Percentiles rank a stretch among this genome's conserved stretches.
Evolutionary conservation across 2,888 invertebrate species (phyloP).

Genomic region (Cyaniris semiargus): DNA sequence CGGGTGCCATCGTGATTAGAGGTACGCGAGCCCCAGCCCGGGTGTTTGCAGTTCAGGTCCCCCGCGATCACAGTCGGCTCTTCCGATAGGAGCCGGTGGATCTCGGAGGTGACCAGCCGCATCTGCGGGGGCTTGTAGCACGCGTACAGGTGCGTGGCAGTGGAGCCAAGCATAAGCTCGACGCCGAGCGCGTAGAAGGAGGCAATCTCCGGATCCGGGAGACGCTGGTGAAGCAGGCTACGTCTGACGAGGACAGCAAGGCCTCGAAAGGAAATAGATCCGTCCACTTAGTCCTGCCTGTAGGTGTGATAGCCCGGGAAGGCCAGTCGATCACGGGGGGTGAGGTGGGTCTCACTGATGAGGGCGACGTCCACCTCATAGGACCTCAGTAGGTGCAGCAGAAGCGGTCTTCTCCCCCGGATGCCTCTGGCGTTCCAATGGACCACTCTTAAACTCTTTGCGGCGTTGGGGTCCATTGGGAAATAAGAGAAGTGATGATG

Average conservation of each 20-base stretch:
- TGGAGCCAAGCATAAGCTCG: not conserved
- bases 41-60: not conserved
- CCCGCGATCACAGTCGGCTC: not conserved
- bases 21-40: not conserved
- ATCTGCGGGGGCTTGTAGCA: no score
- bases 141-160: no score
- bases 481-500: not conserved
- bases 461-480: not conserved
- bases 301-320: not conserved
- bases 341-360: not conserved
- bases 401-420: not conserved
- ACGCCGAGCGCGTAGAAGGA: not conserved
- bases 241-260: not conserved
- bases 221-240: not conserved
- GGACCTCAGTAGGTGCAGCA: not conserved
- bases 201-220: not conserved
- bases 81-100: not conserved
- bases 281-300: not conserved
- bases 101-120: no score
- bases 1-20: not conserved
- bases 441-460: no score
- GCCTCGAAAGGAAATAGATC: no score
- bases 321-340: not conserved
- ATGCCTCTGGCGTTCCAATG: not conserved
- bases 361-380: not conserved